These are phyloP conservation scores for Pitta sordida DNA, from an alignment of 2,113 vertebrate genomes.

Conservation along the genomic window DNA sequence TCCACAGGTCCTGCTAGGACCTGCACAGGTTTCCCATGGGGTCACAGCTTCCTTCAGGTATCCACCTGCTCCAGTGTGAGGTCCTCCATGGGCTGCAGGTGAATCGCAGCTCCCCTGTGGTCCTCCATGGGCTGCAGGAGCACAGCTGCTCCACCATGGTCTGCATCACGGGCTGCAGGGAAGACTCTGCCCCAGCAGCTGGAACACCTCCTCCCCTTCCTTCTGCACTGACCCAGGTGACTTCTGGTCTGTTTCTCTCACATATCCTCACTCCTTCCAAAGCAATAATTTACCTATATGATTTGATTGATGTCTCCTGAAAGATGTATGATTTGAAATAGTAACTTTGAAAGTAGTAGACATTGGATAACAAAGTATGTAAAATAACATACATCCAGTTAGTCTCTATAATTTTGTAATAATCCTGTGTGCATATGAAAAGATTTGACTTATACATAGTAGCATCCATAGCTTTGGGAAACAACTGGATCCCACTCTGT, in stretches of 20 bases:
- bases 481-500: not conserved
- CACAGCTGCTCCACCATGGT: not conserved
- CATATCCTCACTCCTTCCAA: not conserved
- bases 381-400: not conserved
- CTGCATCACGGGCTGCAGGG: fast-evolving
- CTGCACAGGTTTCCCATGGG: fast-evolving
- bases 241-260: not conserved
- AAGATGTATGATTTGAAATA: not conserved
- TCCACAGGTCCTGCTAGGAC: not conserved
- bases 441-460: not conserved
- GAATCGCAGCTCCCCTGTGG: not conserved
- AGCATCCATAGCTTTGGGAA: not conserved
- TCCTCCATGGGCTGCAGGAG: not conserved
- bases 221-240: not conserved
- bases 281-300: not conserved
- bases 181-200: fast-evolving
- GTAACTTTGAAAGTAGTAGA: not conserved
- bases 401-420: not conserved
- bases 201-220: not conserved
- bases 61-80: fast-evolving
- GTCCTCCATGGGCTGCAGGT: not conserved
- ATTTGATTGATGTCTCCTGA: not conserved
- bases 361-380: not conserved
- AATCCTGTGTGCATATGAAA: not conserved
- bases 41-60: not conserved